Conservation (phyloP, 2,113 vertebrate genomes). For the Bagarius yarrelli region DNA sequence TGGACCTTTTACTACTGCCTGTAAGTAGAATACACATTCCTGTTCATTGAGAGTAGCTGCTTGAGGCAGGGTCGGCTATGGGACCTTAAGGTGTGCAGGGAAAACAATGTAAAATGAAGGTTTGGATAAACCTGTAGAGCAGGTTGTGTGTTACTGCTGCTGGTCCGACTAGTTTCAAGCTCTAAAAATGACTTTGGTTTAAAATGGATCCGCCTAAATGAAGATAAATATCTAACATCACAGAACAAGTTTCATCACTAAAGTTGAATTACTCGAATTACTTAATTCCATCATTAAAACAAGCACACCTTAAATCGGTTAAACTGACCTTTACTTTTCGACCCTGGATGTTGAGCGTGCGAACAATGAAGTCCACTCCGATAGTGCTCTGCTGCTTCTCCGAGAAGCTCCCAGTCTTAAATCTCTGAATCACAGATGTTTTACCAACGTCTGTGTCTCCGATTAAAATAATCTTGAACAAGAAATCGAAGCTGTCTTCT, state of each 20-base stretch:
- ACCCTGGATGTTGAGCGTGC: constrained; percentile 83
- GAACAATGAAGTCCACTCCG: constrained; percentile 93
- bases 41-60: background rate
- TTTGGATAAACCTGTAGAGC: constrained; percentile 55
- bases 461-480: constrained; percentile 95
- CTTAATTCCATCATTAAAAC: background rate
- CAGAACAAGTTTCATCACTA: background rate
- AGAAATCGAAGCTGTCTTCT: constrained; percentile 88
- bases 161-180: constrained; percentile 49
- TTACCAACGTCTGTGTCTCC: constrained; percentile 97
- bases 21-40: background rate
- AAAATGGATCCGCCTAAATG: background rate
- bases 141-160: constrained; percentile 46
- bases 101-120: constrained; percentile 8
- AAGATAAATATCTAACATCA: background rate
- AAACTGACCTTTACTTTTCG: constrained; percentile 89
- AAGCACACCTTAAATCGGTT: background rate
- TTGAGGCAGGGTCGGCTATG: background rate
- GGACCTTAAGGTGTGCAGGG: constrained; percentile 25
- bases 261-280: background rate
- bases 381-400: constrained; percentile 94
- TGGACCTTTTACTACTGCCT: background rate
- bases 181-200: constrained; percentile 24
- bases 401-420: constrained; percentile 81
- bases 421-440: constrained; percentile 93